Conservation (phyloP, 1,140 invertebrate species). For the Heliconius eleuchia region DNA sequence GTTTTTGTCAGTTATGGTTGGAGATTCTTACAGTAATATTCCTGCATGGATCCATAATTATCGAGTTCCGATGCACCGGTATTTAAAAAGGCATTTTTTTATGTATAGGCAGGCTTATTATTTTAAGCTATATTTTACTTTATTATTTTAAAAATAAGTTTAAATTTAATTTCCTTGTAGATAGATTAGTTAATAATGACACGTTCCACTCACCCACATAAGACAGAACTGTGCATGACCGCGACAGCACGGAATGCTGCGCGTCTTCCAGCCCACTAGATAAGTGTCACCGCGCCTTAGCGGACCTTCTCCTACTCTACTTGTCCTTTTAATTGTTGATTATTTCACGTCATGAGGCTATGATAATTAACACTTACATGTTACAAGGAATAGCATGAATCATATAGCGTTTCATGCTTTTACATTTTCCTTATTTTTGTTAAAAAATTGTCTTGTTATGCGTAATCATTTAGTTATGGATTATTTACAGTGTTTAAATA, state of each 20-base stretch:
- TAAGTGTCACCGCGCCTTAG: conserved; percentile 68
- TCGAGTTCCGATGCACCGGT: too few species aligned
- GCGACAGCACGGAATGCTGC: conserved; percentile 54
- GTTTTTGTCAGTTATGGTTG: too few species aligned
- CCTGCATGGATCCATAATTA: too few species aligned
- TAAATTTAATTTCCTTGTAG: background rate
- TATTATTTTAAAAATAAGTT: too few species aligned
- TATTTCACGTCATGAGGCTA: conserved; percentile 1
- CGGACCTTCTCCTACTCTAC: conserved; percentile 68
- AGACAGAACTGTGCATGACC: conserved; percentile 44
- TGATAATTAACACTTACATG: background rate
- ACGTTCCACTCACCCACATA: conserved; percentile 48
- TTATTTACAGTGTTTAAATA: too few species aligned
- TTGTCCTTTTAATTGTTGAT: conserved; percentile 68
- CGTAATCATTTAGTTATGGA: too few species aligned
- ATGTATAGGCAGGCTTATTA: too few species aligned
- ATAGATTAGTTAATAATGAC: conserved; percentile 30
- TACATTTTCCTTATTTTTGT: background rate
- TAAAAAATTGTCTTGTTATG: background rate
- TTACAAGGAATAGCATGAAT: background rate
- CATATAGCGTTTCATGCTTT: background rate
- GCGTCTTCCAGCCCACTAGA: conserved; percentile 56
- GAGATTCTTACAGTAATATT: too few species aligned
- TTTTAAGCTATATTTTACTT: too few species aligned
- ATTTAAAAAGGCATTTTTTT: too few species aligned